Conservation (phyloP, 2,797 vertebrate species). For the Crocodylus rhombifer region DNA sequence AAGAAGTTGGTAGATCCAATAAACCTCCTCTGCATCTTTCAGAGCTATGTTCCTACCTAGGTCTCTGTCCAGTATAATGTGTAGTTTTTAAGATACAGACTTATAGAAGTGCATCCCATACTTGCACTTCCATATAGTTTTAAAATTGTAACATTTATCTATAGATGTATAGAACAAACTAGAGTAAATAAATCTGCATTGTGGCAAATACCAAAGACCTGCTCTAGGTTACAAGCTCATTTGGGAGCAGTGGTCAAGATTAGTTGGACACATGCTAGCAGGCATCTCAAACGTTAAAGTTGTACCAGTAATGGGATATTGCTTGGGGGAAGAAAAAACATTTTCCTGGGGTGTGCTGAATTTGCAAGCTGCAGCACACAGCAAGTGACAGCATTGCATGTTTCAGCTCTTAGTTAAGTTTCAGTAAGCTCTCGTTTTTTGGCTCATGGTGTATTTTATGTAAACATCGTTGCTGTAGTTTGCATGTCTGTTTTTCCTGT, state of each 20-base stretch:
- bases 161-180: background rate
- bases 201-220: background rate
- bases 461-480: background rate
- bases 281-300: slow-evolving; percentile 5
- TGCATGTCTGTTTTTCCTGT: background rate
- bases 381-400: background rate
- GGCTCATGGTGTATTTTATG: background rate
- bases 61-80: background rate
- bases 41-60: slow-evolving; percentile 25
- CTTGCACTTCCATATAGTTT: background rate
- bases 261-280: background rate
- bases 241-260: slow-evolving; percentile 1
- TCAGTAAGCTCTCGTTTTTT: background rate
- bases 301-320: background rate
- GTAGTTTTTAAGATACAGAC: background rate
- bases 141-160: background rate
- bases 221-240: background rate
- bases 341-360: background rate
- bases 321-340: background rate
- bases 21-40: slow-evolving; percentile 39
- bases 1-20: slow-evolving; percentile 35
- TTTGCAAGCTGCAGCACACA: slow-evolving; percentile 10
- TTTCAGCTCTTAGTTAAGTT: slow-evolving; percentile 27
- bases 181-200: background rate
- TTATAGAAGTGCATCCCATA: background rate